Percentiles rank a stretch among this genome's conserved stretches.
Conservation (phyloP, 2,797 vertebrate genomes). For the Cephalopachus bancanus region DNA sequence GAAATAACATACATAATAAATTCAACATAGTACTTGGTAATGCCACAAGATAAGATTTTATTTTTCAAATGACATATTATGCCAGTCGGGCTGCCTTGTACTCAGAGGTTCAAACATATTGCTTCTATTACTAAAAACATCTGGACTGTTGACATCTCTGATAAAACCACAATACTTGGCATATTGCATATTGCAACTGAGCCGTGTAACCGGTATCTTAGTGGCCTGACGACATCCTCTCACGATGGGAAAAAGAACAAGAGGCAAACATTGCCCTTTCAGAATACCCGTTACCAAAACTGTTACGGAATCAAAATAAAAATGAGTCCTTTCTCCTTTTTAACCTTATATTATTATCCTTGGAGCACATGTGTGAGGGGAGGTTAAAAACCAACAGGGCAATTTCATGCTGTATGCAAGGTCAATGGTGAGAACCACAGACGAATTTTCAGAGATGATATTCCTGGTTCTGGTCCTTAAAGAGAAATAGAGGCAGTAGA, state of each 20-base stretch:
- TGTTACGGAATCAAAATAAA: constrained; percentile 43
- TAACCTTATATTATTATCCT: background rate
- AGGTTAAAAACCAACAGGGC: constrained; percentile 46
- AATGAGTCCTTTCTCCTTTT: constrained; percentile 19
- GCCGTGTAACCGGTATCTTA: constrained; percentile 44
- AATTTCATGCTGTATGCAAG: background rate
- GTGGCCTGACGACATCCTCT: constrained; percentile 49
- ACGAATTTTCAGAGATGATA: constrained; percentile 67
- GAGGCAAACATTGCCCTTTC: background rate
- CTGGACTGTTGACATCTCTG: constrained; percentile 63
- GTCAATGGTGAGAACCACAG: background rate
- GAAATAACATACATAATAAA: constrained; percentile 86
- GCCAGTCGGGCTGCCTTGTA: constrained; percentile 62
- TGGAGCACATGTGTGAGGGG: constrained; percentile 53
- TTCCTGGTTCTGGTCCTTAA: constrained; percentile 57
- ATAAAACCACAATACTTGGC: constrained; percentile 48
- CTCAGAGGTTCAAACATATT: constrained; percentile 28
- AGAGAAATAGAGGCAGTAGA: constrained; percentile 67
- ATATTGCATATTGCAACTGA: constrained; percentile 41
- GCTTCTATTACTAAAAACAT: constrained; percentile 66
- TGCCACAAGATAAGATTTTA: constrained; percentile 77
- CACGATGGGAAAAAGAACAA: background rate
- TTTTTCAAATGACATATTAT: constrained; percentile 74
- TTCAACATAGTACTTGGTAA: constrained; percentile 76
- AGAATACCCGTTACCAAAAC: constrained; percentile 46